Base-by-base conservation (phyloP, 1,140 invertebrate genomes). In the Drosophila littoralis region DNA sequence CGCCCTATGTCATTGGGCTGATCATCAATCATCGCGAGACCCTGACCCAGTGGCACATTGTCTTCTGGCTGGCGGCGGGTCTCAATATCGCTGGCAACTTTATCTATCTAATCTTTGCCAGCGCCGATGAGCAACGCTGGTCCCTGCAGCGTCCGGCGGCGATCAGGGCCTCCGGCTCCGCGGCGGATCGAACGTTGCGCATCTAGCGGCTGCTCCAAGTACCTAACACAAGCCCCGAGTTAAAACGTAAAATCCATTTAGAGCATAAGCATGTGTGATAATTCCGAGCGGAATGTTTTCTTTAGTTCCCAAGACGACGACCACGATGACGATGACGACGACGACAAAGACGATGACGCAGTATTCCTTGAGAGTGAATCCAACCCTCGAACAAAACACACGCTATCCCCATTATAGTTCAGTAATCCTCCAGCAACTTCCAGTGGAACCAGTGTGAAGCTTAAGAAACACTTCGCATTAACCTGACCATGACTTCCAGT, bases 41-140 rank as follows among this genome's bases (percentile, higher is more conserved):
- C 0, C 86, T 97, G 9, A 95, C 95, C 48, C 95, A 96, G 75
- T 98, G 97, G 97, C 95, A 96, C 52, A 94, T 95, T 61, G 97
- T 98, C 32, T 98, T 98, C 92, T 98, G 96, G 93, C 94, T 98
- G 69, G 96, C 96, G 0, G 96, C 96, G 1, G 96, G 93, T 5
- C 95, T 98, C 36, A 97, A 97, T 91, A 93, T 96, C 13, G 93
- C 94, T 8, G 95, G 95, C 0, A 97, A 96, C 90, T 93, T 96
- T 2, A 95, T 98, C 81, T 98, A 97, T 91, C 91, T 96, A 45
- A 93, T 97, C 51, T 97, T 98, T 86, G 96, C 96, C 0, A 96
- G 96, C 52, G 97, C 96, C 1, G 95, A 96, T 33, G 95, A 97
- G 90, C 96, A 98, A 91, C 93, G 93, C 2, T 97, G 97, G 97